These are phyloP conservation scores for Antennarius maculatus DNA, from an alignment of 2,797 vertebrate species.

Conservation along the genomic window DNA sequence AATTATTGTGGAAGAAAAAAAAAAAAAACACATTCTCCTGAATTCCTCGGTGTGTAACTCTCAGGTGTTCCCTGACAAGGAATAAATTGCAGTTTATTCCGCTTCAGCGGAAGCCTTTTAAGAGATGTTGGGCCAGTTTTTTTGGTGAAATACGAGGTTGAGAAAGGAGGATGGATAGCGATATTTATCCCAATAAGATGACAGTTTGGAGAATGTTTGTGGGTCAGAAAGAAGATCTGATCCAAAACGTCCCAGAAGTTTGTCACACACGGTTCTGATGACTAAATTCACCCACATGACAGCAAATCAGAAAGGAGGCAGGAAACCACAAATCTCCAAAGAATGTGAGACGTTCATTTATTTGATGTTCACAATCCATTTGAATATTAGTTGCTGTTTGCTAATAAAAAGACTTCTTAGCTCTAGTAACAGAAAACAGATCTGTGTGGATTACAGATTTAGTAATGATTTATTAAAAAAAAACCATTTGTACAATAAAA, in stretches of 20 bases:
- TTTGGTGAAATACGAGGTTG: too few relatives aligned
- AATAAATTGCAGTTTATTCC: neutral
- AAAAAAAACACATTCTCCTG: conserved; percentile 12
- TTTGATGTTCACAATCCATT: conserved; percentile 39
- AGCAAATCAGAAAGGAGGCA: neutral
- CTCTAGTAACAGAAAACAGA: neutral
- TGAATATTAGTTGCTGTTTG: neutral
- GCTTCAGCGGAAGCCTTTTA: neutral
- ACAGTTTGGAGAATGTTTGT: neutral
- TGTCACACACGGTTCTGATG: too few relatives aligned
- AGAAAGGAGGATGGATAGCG: neutral
- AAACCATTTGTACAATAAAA: neutral
- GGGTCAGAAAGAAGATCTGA: neutral
- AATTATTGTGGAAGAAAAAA: neutral
- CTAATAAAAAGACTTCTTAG: conserved; percentile 8
- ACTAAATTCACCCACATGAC: neutral
- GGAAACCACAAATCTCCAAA: neutral
- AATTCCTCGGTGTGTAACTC: neutral
- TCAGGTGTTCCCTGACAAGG: conserved; percentile 4
- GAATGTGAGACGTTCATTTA: conserved; percentile 16
- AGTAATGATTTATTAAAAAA: conserved; percentile 22
- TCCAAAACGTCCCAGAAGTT: neutral
- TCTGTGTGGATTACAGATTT: neutral
- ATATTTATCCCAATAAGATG: neutral
- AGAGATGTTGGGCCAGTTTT: neutral